These are phyloP conservation scores for Cyprinodon variegatus DNA, from an alignment of 2,113 vertebrate genomes.

Conservation along the genomic window DNA sequence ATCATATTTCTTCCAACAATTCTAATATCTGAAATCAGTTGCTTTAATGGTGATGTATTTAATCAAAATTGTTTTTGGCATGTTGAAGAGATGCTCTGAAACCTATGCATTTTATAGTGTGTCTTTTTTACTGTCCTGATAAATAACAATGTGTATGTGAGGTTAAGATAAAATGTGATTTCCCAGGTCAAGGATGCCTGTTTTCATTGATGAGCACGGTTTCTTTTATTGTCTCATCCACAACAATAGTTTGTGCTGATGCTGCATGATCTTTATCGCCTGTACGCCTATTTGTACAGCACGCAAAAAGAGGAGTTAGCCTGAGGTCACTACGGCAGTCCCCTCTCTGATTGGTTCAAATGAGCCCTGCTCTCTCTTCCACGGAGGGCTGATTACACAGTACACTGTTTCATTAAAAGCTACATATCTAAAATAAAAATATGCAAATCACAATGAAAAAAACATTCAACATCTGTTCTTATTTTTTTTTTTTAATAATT, in stretches of 20 bases:
- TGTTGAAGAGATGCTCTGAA: constrained; percentile 62
- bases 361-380: constrained; percentile 57
- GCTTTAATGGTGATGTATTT: constrained; percentile 57
- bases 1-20: constrained; percentile 37
- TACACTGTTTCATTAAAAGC: constrained; percentile 44
- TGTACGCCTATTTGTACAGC: constrained; percentile 74
- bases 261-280: constrained; percentile 76
- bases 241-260: constrained; percentile 82
- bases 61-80: constrained; percentile 39
- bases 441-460: constrained; percentile 71
- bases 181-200: constrained; percentile 75
- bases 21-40: constrained; percentile 53
- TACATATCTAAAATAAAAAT: constrained; percentile 52
- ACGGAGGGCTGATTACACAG: constrained; percentile 52
- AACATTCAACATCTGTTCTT: constrained; percentile 74
- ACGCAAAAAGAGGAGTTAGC: constrained; percentile 77
- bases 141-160: constrained; percentile 19
- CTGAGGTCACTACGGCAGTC: constrained; percentile 67
- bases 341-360: constrained; percentile 65
- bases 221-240: constrained; percentile 77
- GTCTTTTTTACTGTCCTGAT: constrained; percentile 26
- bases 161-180: constrained; percentile 53
- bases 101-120: constrained; percentile 40
- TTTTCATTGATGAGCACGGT: constrained; percentile 74
- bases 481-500: constrained; percentile 47